A percentile compares a stretch with the other conserved stretches of the same genome.
Conservation (phyloP, 2,888 invertebrate species). For the Dyspetes luteomarginatus region DNA sequence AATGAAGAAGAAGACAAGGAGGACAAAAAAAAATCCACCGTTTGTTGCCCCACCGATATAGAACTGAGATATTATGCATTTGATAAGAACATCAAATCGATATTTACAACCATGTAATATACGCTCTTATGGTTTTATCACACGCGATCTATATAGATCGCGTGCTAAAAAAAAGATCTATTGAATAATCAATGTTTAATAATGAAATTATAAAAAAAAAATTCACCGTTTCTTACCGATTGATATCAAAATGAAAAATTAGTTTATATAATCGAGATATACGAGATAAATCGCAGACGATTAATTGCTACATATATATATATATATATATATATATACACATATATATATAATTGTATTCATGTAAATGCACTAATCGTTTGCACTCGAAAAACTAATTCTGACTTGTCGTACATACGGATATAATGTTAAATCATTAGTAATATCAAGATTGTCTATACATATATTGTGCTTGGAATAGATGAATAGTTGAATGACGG, state of each 20-base stretch:
- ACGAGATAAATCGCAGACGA: not conserved
- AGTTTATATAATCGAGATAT: no score
- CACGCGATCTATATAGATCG: no score
- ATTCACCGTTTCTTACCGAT: conserved; percentile 14
- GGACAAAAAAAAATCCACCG: no score
- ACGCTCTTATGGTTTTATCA: no score
- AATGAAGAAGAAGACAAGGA: no score
- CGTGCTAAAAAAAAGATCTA: conserved; percentile 40
- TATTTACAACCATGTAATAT: no score
- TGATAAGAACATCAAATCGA: no score
- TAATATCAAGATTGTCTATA: not conserved
- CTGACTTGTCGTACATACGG: not conserved
- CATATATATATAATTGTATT: not conserved
- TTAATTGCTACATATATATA: not conserved
- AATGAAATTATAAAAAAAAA: conserved; percentile 22
- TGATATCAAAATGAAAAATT: conserved; percentile 1
- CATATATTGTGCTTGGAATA: conserved; percentile 16
- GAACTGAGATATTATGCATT: no score
- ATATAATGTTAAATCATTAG: not conserved
- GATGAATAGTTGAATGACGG: conserved; percentile 43
- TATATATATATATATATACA: not conserved
- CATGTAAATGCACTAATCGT: no score
- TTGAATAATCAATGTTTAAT: conserved; percentile 63
- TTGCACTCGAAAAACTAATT: not conserved
- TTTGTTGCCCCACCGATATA: no score